phyloP scores from a whole-genome alignment of 2,797 vertebrate species.

The Amphiprion clarkii region DNA sequence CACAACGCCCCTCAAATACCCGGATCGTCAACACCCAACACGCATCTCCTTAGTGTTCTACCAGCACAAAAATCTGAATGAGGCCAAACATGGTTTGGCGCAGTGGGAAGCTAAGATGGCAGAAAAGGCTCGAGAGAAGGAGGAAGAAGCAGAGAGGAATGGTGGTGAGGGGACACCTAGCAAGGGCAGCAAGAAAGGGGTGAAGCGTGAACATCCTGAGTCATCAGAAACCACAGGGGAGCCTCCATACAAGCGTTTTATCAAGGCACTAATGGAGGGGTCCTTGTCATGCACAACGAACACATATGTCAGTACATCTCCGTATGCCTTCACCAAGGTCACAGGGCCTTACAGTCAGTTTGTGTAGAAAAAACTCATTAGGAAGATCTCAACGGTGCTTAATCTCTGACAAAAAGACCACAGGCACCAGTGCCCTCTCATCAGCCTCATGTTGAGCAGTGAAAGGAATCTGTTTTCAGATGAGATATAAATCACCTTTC shows the following conservation, averaged over 20 bases:
- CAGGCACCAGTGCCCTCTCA: conserved; percentile 70
- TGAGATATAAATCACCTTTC: conserved; percentile 58
- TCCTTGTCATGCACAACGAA: conserved; percentile 94
- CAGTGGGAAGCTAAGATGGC: conserved; percentile 99
- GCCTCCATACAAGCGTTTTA: conserved; percentile 92
- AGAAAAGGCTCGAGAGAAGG: conserved; percentile 96
- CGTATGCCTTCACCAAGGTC: conserved; percentile 98
- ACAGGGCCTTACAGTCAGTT: conserved; percentile 98
- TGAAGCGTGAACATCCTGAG: conserved; percentile 91
- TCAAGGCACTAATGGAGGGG: conserved; percentile 91
- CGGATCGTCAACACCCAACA: conserved; percentile 93
- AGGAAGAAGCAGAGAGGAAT: conserved; percentile 93
- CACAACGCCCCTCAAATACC: conserved; percentile 95
- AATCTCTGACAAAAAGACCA: conserved; percentile 68
- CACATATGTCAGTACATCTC: conserved; percentile 93
- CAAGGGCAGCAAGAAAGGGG: conserved; percentile 93
- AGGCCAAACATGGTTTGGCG: conserved; percentile 96
- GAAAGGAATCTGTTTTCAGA: conserved; percentile 75
- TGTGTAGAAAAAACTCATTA: conserved; percentile 81
- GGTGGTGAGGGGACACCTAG: conserved; percentile 92
- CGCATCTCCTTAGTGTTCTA: conserved; percentile 99
- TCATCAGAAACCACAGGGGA: conserved; percentile 85
- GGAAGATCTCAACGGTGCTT: conserved; percentile 77
- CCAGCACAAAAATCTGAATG: conserved; percentile 99
- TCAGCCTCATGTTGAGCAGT: conserved; percentile 59